A percentile compares a stretch with the other conserved stretches of the same genome.
Evolutionary conservation across 2,888 invertebrate species (phyloP).

Genomic region (Tetropium fuscum): DNA sequence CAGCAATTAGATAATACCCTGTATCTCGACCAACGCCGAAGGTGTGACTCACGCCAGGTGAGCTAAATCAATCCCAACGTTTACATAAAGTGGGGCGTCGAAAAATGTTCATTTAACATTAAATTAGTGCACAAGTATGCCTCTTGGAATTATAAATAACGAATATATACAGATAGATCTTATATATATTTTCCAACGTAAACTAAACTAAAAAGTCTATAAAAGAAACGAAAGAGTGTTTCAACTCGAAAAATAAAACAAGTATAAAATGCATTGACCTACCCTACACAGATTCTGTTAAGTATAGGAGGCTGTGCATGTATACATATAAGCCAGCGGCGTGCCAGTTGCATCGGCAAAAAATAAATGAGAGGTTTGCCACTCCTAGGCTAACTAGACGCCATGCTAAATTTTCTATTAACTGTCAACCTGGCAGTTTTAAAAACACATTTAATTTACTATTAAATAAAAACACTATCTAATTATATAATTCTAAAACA

Average conservation of each 20-base stretch:
- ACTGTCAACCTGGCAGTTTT: too few relatives aligned
- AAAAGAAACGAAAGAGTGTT: slow-evolving; percentile 65
- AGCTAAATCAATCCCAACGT: slow-evolving; percentile 23
- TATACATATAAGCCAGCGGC: slow-evolving; percentile 63
- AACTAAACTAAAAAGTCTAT: slow-evolving; percentile 61
- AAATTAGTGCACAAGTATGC: slow-evolving; percentile 20
- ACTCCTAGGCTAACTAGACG: too few relatives aligned
- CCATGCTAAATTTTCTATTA: too few relatives aligned
- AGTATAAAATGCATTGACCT: slow-evolving; percentile 68
- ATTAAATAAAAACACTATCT: too few relatives aligned
- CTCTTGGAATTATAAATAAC: slow-evolving; percentile 56
- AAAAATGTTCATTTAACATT: slow-evolving; percentile 18
- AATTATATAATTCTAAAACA: too few relatives aligned
- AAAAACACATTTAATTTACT: too few relatives aligned
- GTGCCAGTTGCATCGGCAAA: slow-evolving; percentile 35
- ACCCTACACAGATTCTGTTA: slow-evolving; percentile 67
- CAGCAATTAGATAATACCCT: too few relatives aligned
- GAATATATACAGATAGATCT: slow-evolving; percentile 58
- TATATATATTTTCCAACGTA: slow-evolving; percentile 52
- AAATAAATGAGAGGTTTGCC: slow-evolving; percentile 7
- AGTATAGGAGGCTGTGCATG: slow-evolving; percentile 66
- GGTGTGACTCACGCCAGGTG: slow-evolving; percentile 28
- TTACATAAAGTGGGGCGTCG: slow-evolving; percentile 10
- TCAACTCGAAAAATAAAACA: slow-evolving; percentile 64
- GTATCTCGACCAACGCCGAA: too few relatives aligned